Evolutionary conservation across 1,140 invertebrate genomes (phyloP).

Genomic region (Drosophila takahashii): DNA sequence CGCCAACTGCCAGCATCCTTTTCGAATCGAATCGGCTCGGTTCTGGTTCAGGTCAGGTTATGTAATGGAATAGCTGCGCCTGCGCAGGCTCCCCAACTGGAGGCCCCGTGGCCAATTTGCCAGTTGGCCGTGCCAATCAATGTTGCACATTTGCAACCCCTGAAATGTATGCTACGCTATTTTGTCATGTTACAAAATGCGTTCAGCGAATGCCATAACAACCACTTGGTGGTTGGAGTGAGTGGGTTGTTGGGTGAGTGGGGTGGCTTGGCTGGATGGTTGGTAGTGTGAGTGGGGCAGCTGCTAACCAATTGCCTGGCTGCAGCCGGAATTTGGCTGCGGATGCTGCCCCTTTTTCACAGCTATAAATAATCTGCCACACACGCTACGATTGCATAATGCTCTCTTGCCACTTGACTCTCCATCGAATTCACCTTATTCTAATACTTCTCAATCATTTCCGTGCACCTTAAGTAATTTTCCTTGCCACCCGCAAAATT

Average conservation of each 20-base stretch:
- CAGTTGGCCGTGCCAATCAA: slow-evolving; percentile 62
- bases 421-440: not conserved
- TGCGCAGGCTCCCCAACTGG: slow-evolving; percentile 52
- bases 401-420: not conserved
- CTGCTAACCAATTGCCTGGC: slow-evolving; percentile 68
- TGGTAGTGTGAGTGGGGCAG: slow-evolving; percentile 25
- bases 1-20: slow-evolving; percentile 39
- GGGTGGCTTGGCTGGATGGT: not conserved
- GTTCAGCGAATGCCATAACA: slow-evolving; percentile 76
- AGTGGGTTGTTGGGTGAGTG: not conserved
- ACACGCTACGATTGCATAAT: slow-evolving; percentile 56
- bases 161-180: slow-evolving; percentile 80
- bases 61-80: slow-evolving; percentile 67
- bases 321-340: slow-evolving; percentile 29
- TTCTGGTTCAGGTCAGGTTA: slow-evolving; percentile 39
- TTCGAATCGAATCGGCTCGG: not conserved
- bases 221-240: slow-evolving; percentile 35
- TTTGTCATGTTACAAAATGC: slow-evolving; percentile 69
- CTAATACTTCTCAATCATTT: slow-evolving; percentile 9
- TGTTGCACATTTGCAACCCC: slow-evolving; percentile 77
- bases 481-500: slow-evolving; percentile 23
- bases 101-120: slow-evolving; percentile 60
- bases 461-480: slow-evolving; percentile 7
- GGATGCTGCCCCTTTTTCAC: slow-evolving; percentile 6
- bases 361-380: slow-evolving; percentile 29